Conservation (phyloP, 1,140 invertebrate genomes). For the Grapholita molesta region DNA sequence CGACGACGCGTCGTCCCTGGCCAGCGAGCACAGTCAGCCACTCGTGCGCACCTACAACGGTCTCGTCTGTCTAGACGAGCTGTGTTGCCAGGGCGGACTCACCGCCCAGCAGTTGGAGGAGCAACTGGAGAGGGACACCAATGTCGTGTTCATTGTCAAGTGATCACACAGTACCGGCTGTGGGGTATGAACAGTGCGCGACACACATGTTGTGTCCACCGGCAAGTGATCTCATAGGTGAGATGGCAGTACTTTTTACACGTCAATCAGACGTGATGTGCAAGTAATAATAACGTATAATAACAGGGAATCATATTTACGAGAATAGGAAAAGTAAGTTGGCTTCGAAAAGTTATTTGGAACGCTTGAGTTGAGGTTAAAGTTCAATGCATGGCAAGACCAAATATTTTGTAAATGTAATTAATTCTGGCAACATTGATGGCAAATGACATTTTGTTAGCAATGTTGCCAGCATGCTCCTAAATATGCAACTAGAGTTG, state of each 20-base stretch:
- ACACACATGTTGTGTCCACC: background rate
- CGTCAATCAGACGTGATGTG: no score
- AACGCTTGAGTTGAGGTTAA: no score
- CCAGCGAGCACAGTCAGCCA: conserved; percentile 69
- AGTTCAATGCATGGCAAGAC: no score
- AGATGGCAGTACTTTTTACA: no score
- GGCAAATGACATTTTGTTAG: background rate
- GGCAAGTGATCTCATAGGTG: background rate
- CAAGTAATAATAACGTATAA: background rate
- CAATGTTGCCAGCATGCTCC: background rate
- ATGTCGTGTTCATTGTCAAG: conserved; percentile 83
- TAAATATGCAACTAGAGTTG: background rate
- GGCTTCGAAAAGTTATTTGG: no score
- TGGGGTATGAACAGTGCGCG: background rate
- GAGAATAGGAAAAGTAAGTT: no score
- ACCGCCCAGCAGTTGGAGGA: conserved; percentile 88
- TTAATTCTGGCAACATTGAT: background rate
- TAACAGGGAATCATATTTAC: no score
- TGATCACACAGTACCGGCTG: conserved; percentile 28
- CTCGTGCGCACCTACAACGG: conserved; percentile 82
- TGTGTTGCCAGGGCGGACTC: conserved; percentile 88
- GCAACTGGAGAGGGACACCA: conserved; percentile 88
- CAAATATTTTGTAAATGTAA: no score
- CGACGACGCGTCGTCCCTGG: conserved; percentile 54
- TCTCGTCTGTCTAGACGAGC: conserved; percentile 88